Evolutionary conservation across 2,797 vertebrate genomes (phyloP), one percentile per base, ranked within the genome.

Genomic region (Pachyuromys duprasi): DNA sequence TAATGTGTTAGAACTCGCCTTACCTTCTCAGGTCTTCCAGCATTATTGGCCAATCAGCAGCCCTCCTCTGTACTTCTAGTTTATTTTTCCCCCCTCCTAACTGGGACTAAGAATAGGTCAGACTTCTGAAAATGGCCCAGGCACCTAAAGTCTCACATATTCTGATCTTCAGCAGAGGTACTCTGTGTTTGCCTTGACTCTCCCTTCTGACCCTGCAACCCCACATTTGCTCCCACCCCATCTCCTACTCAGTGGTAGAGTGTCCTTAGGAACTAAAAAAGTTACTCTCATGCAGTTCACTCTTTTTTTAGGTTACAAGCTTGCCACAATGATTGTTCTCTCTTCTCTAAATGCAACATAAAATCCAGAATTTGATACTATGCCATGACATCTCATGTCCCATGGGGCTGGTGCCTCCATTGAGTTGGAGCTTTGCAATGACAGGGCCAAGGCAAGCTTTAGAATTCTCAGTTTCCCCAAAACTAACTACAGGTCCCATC

Each of bases 391-490:
- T 70, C 36, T 90, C 33, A 8, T 9, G 5, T 81, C 81, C 76
- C 9, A 2, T 12, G 53, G 42, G 82, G 62, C 80, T 55, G n/a
- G 14, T 55, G 18, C 5, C 65, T 72, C 86, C 31, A 84, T 57
- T 28, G 49, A 86, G 39, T 15, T 15, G 53, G 76, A 91, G 75
- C 31, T 45, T 96, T 90, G 69, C 78, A 90, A 81, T 90, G 72
- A 45, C 8, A 74, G 53, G 63, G 36, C 18, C 82, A 5, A 12
- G 57, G 60, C 26, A 84, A 89, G 80, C 78, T 90, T 87, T 33
- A 31, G 67, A 84, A 60, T 89, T 83, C 55, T 79, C 28, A 28
- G 31, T 86, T 78, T 63, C 72, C 12, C 57, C n/a, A 63, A 55
- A 75, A 63, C 60, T 45, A 60, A 60, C 31, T 57, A 75, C n/a